Conservation (phyloP, 2,113 vertebrate species). For the Brachypteracias leptosomus region DNA sequence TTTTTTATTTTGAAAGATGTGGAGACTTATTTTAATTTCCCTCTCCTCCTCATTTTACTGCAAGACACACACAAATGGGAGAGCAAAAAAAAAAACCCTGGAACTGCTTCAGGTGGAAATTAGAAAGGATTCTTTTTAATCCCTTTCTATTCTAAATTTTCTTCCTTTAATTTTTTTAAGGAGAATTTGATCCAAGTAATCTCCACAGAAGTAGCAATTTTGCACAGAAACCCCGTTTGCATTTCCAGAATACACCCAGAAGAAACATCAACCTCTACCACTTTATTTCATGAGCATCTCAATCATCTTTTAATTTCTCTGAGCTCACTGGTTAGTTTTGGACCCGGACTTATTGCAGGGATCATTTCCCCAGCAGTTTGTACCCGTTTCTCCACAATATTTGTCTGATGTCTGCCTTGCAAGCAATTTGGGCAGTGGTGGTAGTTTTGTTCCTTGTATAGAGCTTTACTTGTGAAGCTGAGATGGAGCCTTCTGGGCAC, state of each 20-base stretch:
- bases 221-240: background rate
- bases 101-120: background rate
- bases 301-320: background rate
- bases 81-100: background rate
- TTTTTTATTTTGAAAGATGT: background rate
- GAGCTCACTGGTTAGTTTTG: background rate
- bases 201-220: background rate
- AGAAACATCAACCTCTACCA: background rate
- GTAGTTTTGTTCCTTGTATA: background rate
- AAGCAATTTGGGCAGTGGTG: background rate
- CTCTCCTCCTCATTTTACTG: background rate
- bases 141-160: background rate
- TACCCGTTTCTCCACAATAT: accelerated
- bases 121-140: background rate
- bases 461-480: background rate
- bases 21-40: background rate
- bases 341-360: background rate
- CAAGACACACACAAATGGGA: background rate
- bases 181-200: background rate
- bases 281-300: background rate
- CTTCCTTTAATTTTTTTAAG: background rate
- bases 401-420: background rate
- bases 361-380: background rate
- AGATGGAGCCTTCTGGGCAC: background rate
- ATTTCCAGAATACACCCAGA: background rate